These are phyloP conservation scores for Atta cephalotes DNA, from an alignment of 1,140 invertebrate genomes.

Conservation along the genomic window DNA sequence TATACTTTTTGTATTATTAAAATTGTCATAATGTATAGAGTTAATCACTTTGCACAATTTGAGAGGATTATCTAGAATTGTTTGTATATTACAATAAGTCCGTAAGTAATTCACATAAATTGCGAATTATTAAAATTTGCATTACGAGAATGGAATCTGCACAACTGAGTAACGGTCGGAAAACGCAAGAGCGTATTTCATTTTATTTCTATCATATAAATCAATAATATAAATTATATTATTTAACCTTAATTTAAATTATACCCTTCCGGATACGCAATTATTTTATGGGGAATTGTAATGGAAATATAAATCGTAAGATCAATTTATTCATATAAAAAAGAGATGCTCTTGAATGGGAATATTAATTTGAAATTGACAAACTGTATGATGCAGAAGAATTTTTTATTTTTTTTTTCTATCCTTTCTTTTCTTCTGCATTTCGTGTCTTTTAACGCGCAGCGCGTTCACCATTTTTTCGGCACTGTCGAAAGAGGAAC, in stretches of 20 bases:
- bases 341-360: background rate
- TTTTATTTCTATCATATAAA: conserved; percentile 41
- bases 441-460: background rate
- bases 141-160: conserved; percentile 40
- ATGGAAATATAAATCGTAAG: conserved; percentile 21
- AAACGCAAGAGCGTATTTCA: conserved; percentile 49
- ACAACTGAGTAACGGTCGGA: conserved; percentile 50
- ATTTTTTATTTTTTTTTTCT: background rate
- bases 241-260: conserved; percentile 51
- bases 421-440: background rate
- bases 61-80: conserved; percentile 55
- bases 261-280: conserved; percentile 5
- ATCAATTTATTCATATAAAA: conserved; percentile 10
- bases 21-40: conserved; percentile 24
- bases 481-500: conserved; percentile 26
- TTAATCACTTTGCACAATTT: conserved; percentile 55
- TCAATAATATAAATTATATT: conserved; percentile 53
- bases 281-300: conserved; percentile 36
- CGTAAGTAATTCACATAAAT: conserved; percentile 59
- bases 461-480: conserved; percentile 44
- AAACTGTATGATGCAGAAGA: too few species aligned
- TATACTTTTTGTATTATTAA: conserved; percentile 23
- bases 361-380: background rate
- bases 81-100: conserved; percentile 59
- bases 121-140: conserved; percentile 59